Base-by-base conservation (phyloP, 1,140 invertebrate species). In the Chionoecetes opilio region DNA sequence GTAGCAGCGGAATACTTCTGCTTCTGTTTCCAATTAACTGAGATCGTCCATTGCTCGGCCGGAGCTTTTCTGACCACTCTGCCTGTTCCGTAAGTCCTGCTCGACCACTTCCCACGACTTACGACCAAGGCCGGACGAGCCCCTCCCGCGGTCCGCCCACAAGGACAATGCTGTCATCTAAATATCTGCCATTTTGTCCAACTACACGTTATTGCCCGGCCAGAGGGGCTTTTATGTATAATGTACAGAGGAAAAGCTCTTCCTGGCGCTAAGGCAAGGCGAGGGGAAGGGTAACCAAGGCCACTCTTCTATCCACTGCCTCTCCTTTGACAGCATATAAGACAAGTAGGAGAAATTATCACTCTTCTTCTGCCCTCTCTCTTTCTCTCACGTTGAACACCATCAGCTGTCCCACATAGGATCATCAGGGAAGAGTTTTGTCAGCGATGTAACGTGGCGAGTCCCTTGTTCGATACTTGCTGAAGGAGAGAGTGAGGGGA, bases 11-110 rank as follows among this genome's bases (percentile, higher is more conserved):
- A 91, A 94, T 94, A 94, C 91, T 94, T 94, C 88, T 94, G 88
- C 41, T 94, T 94, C 82, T 89, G 82, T 91, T 94, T 94, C 93
- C 93, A 94, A 94, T 94, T 94, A 94, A 91, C 63, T 46, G 88
- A 82, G 91, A 82, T 90, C 93, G 84, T 94, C 93, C 75, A 53
- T 91, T 94, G 35, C 37, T 32, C 82, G 38, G 89, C 31, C n/a
- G 21, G 63, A 94, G 82, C 92, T 53, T 92, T 87, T 92, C 94
- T 86, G 31, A 37, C 90, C 46, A 31, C 29, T 37, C n/a, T 92
- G 46, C 75, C 34, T 31, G 82, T n/a, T 82, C 84, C 46, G 46
- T 38, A 85, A 84, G 91, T 84, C 82, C 63, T 84, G 34, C 34
- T 3, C 91, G 37, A 75, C 91, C 75, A 92, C 75, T 92, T 84